These are phyloP conservation scores for Damaliscus lunatus DNA, from an alignment of 2,113 vertebrate species.

Conservation along the genomic window DNA sequence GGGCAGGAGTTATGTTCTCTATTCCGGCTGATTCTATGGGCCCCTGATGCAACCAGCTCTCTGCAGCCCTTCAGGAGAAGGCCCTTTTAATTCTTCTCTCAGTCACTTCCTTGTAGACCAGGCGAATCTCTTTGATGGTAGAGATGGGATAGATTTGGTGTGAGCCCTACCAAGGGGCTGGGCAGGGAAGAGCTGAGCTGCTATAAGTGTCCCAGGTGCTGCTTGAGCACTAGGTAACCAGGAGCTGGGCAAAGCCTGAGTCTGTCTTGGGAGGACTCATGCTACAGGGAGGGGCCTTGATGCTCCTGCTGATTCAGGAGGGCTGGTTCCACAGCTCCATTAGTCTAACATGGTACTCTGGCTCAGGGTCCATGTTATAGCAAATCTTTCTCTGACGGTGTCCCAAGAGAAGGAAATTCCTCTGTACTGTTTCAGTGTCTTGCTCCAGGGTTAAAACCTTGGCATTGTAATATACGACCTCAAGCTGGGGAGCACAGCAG, in stretches of 20 bases:
- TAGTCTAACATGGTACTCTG: accelerated
- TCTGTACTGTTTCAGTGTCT: background rate
- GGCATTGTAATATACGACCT: background rate
- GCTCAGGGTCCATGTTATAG: background rate
- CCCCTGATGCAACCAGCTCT: background rate
- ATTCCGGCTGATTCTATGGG: background rate
- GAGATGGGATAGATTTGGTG: background rate
- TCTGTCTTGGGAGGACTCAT: too few species aligned
- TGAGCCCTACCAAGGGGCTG: too few species aligned
- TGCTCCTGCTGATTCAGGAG: background rate
- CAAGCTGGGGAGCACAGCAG: background rate
- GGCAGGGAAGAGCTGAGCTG: background rate
- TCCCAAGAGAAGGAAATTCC: background rate
- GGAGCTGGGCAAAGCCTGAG: background rate
- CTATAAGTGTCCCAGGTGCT: background rate
- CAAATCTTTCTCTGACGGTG: background rate
- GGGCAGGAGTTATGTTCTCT: background rate
- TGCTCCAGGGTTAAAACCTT: background rate
- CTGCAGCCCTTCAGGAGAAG: background rate
- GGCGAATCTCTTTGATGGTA: background rate
- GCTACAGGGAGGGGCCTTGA: too few species aligned
- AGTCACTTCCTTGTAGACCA: background rate
- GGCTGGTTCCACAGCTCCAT: background rate
- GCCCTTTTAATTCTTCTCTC: background rate
- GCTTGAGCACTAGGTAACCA: background rate